Evolutionary conservation across 1,140 invertebrate genomes (phyloP).

Genomic region (Brachionus manjavacas): DNA sequence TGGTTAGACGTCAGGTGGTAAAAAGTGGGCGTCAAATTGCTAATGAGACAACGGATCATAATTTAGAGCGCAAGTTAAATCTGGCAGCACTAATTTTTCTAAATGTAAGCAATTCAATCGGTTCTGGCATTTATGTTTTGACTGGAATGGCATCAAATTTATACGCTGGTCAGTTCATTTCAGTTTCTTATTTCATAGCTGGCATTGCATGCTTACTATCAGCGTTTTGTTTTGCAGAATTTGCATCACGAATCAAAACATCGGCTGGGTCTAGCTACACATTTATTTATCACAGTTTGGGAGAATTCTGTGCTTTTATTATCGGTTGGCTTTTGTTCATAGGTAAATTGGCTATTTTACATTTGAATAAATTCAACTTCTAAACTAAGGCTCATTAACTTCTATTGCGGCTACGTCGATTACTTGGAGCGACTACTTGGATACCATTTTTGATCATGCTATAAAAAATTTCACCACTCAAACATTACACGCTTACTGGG

Average conservation of each 20-base stretch:
- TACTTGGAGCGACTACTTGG: slow-evolving; percentile 27
- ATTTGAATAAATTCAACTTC: not conserved
- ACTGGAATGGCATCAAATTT: slow-evolving; percentile 36
- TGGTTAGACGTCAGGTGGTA: not conserved
- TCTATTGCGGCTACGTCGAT: slow-evolving; percentile 24
- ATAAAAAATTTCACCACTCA: slow-evolving; percentile 1
- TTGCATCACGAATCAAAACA: slow-evolving; percentile 21
- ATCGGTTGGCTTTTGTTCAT: slow-evolving; percentile 33
- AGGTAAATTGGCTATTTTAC: not conserved
- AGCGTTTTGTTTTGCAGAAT: slow-evolving; percentile 36
- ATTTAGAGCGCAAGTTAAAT: not conserved
- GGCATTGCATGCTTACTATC: slow-evolving; percentile 28
- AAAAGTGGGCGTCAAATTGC: not conserved
- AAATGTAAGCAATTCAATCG: slow-evolving; percentile 35
- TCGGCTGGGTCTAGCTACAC: slow-evolving; percentile 21
- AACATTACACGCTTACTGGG: slow-evolving; percentile 16
- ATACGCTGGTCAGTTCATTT: slow-evolving; percentile 10
- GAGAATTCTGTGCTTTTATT: slow-evolving; percentile 29
- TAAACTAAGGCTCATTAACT: not conserved
- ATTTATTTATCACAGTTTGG: slow-evolving; percentile 33
- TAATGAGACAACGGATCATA: not conserved
- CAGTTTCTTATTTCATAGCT: slow-evolving; percentile 18
- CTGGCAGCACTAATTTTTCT: slow-evolving; percentile 20
- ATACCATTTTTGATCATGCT: not conserved
- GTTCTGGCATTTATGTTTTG: slow-evolving; percentile 35